phyloP scores from a whole-genome alignment of 2,797 vertebrate genomes.

The Sus cebifrons region DNA sequence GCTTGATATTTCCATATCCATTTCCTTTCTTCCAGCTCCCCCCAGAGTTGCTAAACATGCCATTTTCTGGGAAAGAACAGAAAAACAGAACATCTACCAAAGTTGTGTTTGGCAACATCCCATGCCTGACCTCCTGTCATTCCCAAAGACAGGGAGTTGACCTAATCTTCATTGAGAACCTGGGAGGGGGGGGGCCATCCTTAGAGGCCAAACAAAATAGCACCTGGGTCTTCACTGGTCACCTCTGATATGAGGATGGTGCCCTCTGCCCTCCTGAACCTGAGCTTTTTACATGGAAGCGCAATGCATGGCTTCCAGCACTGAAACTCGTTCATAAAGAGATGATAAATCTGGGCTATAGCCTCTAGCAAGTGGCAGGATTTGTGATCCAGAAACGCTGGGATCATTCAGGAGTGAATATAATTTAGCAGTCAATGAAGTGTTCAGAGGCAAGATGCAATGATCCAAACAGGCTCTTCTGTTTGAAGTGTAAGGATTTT shows the following conservation, averaged over 20 bases:
- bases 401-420: conserved; percentile 79
- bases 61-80: not conserved
- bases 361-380: conserved; percentile 74
- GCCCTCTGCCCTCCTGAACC: conserved; percentile 61
- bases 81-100: not conserved
- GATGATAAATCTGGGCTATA: conserved; percentile 63
- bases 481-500: not conserved
- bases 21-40: conserved; percentile 61
- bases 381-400: conserved; percentile 79
- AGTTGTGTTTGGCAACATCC: conserved; percentile 48
- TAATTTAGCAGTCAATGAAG: conserved; percentile 88
- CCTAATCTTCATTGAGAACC: not conserved
- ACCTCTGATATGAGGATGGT: not conserved
- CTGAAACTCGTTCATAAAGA: not conserved
- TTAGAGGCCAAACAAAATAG: conserved; percentile 63
- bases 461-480: conserved; percentile 77
- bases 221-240: not conserved
- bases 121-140: not conserved
- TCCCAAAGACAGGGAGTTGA: conserved; percentile 48
- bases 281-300: conserved; percentile 77
- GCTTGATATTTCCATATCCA: not conserved
- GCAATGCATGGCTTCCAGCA: not conserved
- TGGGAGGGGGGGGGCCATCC: not conserved
- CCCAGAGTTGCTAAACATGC: not conserved
- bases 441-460: conserved; percentile 84